Evolutionary conservation across 2,113 vertebrate species (phyloP), one percentile per base, ranked within the genome.

Genomic region (Platysternon megacephalum): DNA sequence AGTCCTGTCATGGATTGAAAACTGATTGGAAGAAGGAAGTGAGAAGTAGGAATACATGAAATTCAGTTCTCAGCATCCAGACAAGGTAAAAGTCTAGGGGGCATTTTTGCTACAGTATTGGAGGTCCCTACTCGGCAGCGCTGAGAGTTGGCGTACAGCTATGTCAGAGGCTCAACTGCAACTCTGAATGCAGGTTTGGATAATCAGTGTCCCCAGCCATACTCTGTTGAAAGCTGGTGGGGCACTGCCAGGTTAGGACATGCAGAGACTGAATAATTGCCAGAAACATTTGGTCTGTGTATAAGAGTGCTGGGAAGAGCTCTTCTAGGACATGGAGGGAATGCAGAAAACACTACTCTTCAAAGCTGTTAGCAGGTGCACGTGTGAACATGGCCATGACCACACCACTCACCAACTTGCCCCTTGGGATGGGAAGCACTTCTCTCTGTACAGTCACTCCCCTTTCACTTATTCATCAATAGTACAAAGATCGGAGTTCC

Each of bases 1-100:
- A 88, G 11, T 29, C 17, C 4, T 49, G 52, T 53, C 52, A 53
- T 53, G 52, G 52, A 22, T 22, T 53, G 26, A 79, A 74, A 88
- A 88, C 2, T 89, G 9, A 55, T 51, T 56, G 24, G 44, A 5
- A 56, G 91, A 82, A 72, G 4, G n/a, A 14, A 2, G 1, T 1
- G 72, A 55, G 79, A 93, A 65, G n/a, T 19, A 39, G 65, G 19
- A 39, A 39, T 56, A 84, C 29, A 56, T 61, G 24, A 3, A 51
- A 49, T 6, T 3, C 2, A 4, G 24, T 35, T 56, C 2, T 13
- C 81, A 17, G 46, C 56, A 55, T 11, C n/a, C 0, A 82, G 74
- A 48, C 17, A 19, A 44, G 39, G 22, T 21, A 39, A 46, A 32
- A 5, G 1, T 13, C 3, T 4, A 48, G 0, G 0, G 1, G 35